Base-by-base conservation (phyloP, 2,113 vertebrate genomes). In the Gracilinanus agilis region DNA sequence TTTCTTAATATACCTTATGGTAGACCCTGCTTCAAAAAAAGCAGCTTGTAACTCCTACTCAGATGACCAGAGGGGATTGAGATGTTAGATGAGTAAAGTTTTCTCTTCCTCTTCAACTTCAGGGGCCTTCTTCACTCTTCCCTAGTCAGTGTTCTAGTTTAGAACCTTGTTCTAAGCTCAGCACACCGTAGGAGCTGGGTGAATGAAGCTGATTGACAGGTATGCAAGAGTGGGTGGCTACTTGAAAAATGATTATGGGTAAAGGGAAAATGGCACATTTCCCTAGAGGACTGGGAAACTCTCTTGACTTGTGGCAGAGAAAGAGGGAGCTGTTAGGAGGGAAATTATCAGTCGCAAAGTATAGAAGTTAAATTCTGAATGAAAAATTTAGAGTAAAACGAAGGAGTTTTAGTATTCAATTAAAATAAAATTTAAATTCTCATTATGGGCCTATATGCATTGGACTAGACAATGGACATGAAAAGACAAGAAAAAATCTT, bases 1-100 rank as follows among this genome's bases (percentile, higher is more conserved):
- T 53, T 97, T 93, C 89, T 97, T 97, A 95, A 95, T 95, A 44
- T 91, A 94, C 0, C 0, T 98, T 58, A 40, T 91, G 40, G 93
- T 96, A 94, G 89, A 93, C 90, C 97, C 92, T 25, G 75, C 53
- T 93, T 93, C 91, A 95, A 92, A 91, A n/a, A 75, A 54, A 88
- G 89, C 91, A 93, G 94, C 44, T 96, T 95, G 34, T 90, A 97
- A 95, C 92, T 90, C 91, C 40, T 96, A 91, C 95, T 93, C 92
- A 10, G 95, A 90, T 95, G 96, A 92, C 54, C 91, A 92, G 92
- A 21, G 53, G 96, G 55, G 93, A 95, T 0, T 93, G 91, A 97
- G 96, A 61, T 88, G 90, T 89, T 90, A 89, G 94, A 7, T 19
- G 53, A 96, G 90, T 90, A 95, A 95, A 95, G 95, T 96, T 96